Evolutionary conservation across 2,797 vertebrate genomes (phyloP).

Genomic region (Hapalemur alaotrensis): DNA sequence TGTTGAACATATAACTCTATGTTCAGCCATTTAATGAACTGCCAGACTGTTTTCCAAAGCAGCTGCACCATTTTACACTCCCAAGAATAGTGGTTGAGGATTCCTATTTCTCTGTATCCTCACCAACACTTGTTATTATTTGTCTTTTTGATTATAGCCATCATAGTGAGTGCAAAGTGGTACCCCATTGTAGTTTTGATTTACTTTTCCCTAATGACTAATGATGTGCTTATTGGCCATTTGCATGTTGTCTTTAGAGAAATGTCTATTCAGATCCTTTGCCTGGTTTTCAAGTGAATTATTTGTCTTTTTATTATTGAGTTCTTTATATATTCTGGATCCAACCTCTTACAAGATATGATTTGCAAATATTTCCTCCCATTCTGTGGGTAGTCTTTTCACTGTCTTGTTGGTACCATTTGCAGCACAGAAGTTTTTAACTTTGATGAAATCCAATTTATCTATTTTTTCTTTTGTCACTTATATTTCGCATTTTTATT

Average conservation of each 20-base stretch:
- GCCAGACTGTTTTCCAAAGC: neutral
- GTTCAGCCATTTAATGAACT: neutral
- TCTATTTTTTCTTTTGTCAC: slow-evolving; percentile 3
- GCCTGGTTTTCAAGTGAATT: neutral
- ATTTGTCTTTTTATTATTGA: neutral
- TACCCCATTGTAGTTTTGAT: neutral
- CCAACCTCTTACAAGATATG: neutral
- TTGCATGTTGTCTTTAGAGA: neutral
- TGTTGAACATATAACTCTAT: neutral
- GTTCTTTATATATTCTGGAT: neutral
- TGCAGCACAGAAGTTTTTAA: neutral
- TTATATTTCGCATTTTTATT: slow-evolving; percentile 19
- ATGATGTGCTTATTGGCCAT: neutral
- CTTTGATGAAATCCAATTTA: neutral
- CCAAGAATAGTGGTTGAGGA: neutral
- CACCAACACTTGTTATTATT: neutral
- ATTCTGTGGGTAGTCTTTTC: neutral
- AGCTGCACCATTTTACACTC: neutral
- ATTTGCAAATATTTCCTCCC: slow-evolving; percentile 30
- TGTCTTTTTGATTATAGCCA: neutral
- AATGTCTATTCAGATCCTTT: slow-evolving; percentile 4
- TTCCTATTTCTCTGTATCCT: neutral
- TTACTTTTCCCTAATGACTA: neutral
- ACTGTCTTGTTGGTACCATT: neutral
- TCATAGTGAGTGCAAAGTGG: neutral